Evolutionary conservation across 2,113 vertebrate species (phyloP), one percentile per base, ranked within the genome.

Genomic region (Etia nguti): DNA sequence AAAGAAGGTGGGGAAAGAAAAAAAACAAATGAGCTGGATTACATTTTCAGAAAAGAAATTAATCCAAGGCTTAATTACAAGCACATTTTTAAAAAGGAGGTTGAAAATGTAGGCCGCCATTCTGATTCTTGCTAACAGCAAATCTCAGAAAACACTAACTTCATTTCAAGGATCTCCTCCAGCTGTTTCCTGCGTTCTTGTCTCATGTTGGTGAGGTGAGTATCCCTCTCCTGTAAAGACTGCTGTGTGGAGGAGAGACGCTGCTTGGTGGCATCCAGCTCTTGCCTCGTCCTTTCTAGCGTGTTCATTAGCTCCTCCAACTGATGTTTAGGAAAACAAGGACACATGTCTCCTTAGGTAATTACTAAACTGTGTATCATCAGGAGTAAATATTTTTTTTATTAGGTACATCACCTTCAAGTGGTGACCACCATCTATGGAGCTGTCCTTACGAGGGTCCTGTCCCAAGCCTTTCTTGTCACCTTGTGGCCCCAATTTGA

Each of bases 91-190:
- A 0, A 22, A 38, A 56, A 20, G 4, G 13, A 20, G 57, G 8
- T 50, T 9, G 31, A 79, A 80, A 43, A 9, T 43, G 34, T 41
- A 20, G 4, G 3, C 5, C 4, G 1, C 15, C 6, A 57, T 22
- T 43, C 6, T 38, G 24, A 38, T 68, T 68, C 12, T 68, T 22
- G 24, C 6, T 60, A 46, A 70, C 2, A 38, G 36, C 52, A 55
- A 77, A 34, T 77, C 29, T 52, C 26, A 52, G 73, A 77, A 77
- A 77, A 43, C 56, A 96, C 98, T 97, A 92, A 99, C 99, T 99
- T 99, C 99, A 99, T 99, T 95, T 99, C 99, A 60, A 99, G 96
- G 92, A 99, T 99, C 95, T 99, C 99, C 94, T 99, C 98, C 38
- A 99, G 97, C 94, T 99, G 99, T 88, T 99, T 99, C 90, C 98